Percentiles rank a stretch among this genome's conserved stretches.
Conservation (phyloP, 2,113 vertebrate species). For the Etheostoma cragini region DNA sequence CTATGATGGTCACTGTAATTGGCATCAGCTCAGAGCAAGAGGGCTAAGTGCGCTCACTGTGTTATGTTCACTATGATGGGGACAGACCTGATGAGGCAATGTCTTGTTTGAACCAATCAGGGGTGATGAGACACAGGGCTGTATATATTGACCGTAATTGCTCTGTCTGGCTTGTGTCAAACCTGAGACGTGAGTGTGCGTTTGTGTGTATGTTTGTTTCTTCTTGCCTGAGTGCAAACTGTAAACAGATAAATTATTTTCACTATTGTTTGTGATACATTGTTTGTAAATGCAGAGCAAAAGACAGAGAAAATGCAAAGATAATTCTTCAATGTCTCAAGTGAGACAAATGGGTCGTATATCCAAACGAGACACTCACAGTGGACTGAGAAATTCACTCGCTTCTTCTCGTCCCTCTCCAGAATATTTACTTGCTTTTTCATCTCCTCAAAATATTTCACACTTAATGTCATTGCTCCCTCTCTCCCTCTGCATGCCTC, state of each 20-base stretch:
- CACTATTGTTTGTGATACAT: no score
- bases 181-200: conserved; percentile 6
- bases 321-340: conserved; percentile 42
- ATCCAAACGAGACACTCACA: conserved; percentile 63
- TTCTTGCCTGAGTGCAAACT: conserved; percentile 17
- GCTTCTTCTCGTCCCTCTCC: conserved; percentile 37
- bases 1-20: conserved; percentile 24
- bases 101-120: conserved; percentile 73
- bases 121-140: conserved; percentile 71
- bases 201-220: conserved; percentile 27
- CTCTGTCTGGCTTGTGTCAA: conserved; percentile 72
- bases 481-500: conserved; percentile 48
- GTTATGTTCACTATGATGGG: conserved; percentile 54
- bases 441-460: conserved; percentile 71
- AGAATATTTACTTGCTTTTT: conserved; percentile 69
- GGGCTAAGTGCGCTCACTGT: conserved; percentile 35
- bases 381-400: conserved; percentile 65
- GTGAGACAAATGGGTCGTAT: conserved; percentile 57
- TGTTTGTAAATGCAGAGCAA: no score
- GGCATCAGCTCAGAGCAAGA: conserved; percentile 33
- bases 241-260: conserved; percentile 16
- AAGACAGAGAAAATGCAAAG: neutral
- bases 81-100: conserved; percentile 62
- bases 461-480: conserved; percentile 66
- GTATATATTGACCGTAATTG: conserved; percentile 62